These are phyloP conservation scores for Argentina silus DNA, from an alignment of 2,797 vertebrate genomes.

Conservation along the genomic window DNA sequence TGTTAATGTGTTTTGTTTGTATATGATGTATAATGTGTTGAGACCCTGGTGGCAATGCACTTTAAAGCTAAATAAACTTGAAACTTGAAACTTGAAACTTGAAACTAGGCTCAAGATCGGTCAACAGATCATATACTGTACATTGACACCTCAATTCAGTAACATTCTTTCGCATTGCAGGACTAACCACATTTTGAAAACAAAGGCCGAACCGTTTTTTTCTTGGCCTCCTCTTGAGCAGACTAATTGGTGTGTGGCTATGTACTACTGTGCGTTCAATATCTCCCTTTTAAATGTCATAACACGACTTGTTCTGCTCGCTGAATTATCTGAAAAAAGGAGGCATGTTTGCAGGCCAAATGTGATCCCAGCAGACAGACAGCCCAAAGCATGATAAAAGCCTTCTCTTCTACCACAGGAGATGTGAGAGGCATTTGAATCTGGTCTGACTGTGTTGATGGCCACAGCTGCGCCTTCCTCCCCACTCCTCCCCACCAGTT, in stretches of 20 bases:
- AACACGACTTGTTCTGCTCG: slow-evolving; percentile 3
- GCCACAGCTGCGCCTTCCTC: slow-evolving; percentile 7
- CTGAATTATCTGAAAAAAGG: slow-evolving; percentile 3
- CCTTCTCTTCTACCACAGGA: neutral
- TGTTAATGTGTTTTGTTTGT: no score
- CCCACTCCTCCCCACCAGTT: neutral
- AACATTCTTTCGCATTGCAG: neutral
- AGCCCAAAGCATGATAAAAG: neutral
- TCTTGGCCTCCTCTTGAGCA: slow-evolving; percentile 5
- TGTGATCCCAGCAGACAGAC: neutral
- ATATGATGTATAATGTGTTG: no score
- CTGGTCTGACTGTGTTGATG: slow-evolving; percentile 13
- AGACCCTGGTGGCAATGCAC: no score
- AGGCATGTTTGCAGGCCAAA: neutral
- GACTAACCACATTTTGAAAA: neutral
- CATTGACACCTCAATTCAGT: no score
- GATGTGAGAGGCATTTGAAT: slow-evolving; percentile 13
- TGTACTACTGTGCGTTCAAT: neutral
- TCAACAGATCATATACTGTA: no score
- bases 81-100: no score
- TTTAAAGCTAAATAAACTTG: no score
- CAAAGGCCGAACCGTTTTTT: neutral
- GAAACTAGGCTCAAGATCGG: no score
- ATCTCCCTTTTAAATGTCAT: neutral
- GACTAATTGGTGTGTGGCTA: neutral